Evolutionary conservation across 1,140 invertebrate species (phyloP).

Genomic region (Zaprionus capensis): DNA sequence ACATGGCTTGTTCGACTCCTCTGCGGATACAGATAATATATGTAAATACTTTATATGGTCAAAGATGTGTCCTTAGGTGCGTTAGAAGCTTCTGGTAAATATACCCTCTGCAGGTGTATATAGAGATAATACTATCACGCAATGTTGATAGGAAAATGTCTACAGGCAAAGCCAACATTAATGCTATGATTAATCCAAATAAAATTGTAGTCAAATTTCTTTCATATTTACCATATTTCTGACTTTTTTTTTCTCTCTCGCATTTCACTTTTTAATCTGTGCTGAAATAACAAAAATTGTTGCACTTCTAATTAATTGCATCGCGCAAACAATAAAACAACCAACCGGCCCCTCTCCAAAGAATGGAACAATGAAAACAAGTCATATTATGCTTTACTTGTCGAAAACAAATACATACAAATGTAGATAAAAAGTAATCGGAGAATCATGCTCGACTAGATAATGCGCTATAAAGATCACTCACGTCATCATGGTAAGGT

Average conservation of each 20-base stretch:
- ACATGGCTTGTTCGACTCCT: too few species aligned
- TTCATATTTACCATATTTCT: not conserved
- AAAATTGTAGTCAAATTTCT: not conserved
- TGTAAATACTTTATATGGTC: too few species aligned
- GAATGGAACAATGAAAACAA: conserved; percentile 3
- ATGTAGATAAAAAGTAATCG: not conserved
- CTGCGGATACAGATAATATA: too few species aligned
- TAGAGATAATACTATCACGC: too few species aligned
- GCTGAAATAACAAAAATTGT: conserved; percentile 23
- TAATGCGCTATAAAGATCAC: not conserved
- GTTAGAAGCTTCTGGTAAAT: too few species aligned
- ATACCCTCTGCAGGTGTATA: too few species aligned
- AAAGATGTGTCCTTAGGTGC: too few species aligned
- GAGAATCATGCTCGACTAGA: not conserved
- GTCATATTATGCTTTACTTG: conserved; percentile 5
- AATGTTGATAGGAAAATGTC: too few species aligned
- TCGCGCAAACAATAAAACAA: conserved; percentile 34
- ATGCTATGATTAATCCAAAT: not conserved
- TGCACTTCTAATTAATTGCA: conserved; percentile 68
- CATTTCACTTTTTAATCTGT: not conserved
- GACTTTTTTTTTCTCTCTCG: not conserved
- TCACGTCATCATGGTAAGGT: not conserved
- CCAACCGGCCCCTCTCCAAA: not conserved
- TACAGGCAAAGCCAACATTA: not conserved
- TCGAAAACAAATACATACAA: conserved; percentile 33